These are phyloP conservation scores for Biston stratarius DNA, from an alignment of 2,888 invertebrate genomes.

Conservation along the genomic window DNA sequence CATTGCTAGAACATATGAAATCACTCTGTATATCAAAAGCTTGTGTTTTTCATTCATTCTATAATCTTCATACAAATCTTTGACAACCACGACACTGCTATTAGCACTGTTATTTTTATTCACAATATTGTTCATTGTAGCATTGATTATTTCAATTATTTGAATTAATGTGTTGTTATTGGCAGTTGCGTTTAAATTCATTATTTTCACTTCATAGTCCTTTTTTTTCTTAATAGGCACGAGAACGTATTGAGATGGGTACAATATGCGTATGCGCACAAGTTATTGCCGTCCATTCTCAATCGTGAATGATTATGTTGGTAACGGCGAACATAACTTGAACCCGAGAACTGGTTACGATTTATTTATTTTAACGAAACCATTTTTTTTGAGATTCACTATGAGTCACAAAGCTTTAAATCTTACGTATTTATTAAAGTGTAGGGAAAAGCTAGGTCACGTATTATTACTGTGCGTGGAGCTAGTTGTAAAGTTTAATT, in stretches of 20 bases:
- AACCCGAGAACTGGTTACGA: slow-evolving; percentile 62
- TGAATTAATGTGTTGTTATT: slow-evolving; percentile 6
- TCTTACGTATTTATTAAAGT: neutral
- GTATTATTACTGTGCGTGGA: neutral
- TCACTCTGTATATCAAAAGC: slow-evolving; percentile 79
- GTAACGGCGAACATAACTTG: slow-evolving; percentile 61
- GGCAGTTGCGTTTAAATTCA: slow-evolving; percentile 17
- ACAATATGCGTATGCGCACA: slow-evolving; percentile 44
- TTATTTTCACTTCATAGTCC: slow-evolving; percentile 3
- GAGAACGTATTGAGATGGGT: too few species aligned
- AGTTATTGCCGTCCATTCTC: slow-evolving; percentile 63
- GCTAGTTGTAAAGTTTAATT: too few species aligned
- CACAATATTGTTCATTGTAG: slow-evolving; percentile 39
- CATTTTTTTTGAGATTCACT: slow-evolving; percentile 70
- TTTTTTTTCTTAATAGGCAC: neutral
- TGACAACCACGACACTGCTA: slow-evolving; percentile 65
- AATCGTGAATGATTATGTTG: slow-evolving; percentile 63
- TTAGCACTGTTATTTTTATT: slow-evolving; percentile 59
- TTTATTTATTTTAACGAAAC: slow-evolving; percentile 66
- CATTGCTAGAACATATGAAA: slow-evolving; percentile 85
- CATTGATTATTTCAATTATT: slow-evolving; percentile 12
- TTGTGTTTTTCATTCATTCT: slow-evolving; percentile 70
- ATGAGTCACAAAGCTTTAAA: slow-evolving; percentile 28
- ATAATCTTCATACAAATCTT: slow-evolving; percentile 71
- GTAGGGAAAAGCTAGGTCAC: neutral